phyloP scores from a whole-genome alignment of 2,797 vertebrate species.

The Premnoplex brunnescens region DNA sequence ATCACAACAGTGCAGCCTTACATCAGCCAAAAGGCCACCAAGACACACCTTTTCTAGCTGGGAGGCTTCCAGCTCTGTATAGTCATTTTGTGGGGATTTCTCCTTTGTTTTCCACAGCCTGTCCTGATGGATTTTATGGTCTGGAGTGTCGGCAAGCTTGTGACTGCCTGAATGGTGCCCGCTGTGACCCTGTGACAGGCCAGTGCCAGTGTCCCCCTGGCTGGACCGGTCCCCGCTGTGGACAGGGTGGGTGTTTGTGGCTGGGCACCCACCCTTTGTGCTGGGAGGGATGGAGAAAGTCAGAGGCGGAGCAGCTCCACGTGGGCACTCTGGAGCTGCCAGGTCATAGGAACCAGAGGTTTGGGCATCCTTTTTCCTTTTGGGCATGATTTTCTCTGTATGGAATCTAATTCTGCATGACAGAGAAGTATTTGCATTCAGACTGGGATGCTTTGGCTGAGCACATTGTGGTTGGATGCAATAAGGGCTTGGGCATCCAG shows the following conservation, averaged over 20 bases:
- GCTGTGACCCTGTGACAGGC: slow-evolving; percentile 80
- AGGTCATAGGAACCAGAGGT: fast-evolving
- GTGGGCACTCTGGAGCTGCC: neutral
- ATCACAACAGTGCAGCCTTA: neutral
- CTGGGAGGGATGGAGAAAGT: neutral
- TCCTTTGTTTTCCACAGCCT: slow-evolving; percentile 76
- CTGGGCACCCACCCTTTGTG: neutral
- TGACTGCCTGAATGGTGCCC: slow-evolving; percentile 82
- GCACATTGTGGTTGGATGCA: neutral
- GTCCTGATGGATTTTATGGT: slow-evolving; percentile 90
- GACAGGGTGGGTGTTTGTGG: slow-evolving; percentile 78
- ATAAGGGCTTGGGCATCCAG: neutral
- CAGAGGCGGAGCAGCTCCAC: neutral
- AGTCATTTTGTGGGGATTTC: neutral
- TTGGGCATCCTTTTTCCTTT: neutral
- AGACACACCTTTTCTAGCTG: neutral
- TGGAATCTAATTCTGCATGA: neutral
- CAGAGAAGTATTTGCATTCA: neutral
- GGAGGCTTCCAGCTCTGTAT: neutral
- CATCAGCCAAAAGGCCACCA: fast-evolving
- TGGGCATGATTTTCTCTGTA: neutral
- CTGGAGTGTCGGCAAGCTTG: slow-evolving; percentile 86
- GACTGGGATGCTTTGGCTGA: neutral
- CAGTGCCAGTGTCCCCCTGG: slow-evolving; percentile 83
- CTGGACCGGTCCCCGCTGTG: slow-evolving; percentile 83